These are phyloP conservation scores for Neoscelio sp. DNA, from an alignment of 2,888 invertebrate genomes.

Conservation along the genomic window DNA sequence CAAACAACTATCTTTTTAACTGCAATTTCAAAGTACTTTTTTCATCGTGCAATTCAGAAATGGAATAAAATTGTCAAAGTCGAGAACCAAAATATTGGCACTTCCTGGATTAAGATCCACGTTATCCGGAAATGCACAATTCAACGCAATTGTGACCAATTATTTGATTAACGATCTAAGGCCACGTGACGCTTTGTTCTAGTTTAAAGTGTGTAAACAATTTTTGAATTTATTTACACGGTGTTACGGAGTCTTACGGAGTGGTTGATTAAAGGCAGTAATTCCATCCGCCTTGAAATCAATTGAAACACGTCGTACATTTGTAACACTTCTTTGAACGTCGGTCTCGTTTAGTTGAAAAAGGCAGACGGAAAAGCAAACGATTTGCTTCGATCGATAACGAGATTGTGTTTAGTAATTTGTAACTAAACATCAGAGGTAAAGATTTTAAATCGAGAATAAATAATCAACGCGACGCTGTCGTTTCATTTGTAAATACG, in stretches of 20 bases:
- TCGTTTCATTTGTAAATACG: conserved; percentile 6
- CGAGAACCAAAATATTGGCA: background rate
- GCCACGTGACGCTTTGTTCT: conserved; percentile 55
- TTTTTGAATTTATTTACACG: too few relatives aligned
- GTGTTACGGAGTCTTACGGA: background rate
- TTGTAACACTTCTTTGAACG: background rate
- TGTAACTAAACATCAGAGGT: too few relatives aligned
- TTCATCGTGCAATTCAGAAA: too few relatives aligned
- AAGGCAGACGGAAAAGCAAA: too few relatives aligned
- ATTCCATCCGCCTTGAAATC: conserved; percentile 26
- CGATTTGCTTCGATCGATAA: too few relatives aligned
- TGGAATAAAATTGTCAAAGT: too few relatives aligned
- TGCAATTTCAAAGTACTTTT: too few relatives aligned
- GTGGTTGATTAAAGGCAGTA: conserved; percentile 28
- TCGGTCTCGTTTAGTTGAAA: background rate
- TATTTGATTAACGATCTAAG: conserved; percentile 74
- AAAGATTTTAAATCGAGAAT: too few relatives aligned
- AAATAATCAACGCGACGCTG: too few relatives aligned
- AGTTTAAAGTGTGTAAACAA: too few relatives aligned
- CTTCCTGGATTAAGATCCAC: conserved; percentile 49
- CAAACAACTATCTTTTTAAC: too few relatives aligned
- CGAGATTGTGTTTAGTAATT: too few relatives aligned
- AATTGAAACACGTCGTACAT: conserved; percentile 26
- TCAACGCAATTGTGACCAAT: conserved; percentile 80
- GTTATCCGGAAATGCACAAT: conserved; percentile 80